Conservation (phyloP, 2,888 invertebrate species). For the Poecilus cupreus region DNA sequence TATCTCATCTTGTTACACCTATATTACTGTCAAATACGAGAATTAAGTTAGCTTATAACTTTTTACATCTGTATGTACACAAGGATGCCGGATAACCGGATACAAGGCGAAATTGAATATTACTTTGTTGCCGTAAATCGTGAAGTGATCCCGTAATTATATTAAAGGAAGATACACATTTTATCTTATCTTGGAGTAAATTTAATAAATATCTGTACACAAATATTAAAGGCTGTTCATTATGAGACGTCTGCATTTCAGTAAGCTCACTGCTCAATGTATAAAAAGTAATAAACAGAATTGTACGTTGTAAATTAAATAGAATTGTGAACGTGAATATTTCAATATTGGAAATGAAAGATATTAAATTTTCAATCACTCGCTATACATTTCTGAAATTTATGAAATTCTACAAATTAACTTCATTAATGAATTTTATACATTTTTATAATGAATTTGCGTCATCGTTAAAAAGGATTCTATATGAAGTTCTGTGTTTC, state of each 20-base stretch:
- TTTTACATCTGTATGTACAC: too few relatives aligned
- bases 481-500: background rate
- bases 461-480: background rate
- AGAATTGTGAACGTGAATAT: background rate
- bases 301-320: background rate
- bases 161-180: background rate
- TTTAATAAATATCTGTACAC: background rate
- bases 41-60: too few relatives aligned
- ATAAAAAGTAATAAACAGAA: background rate
- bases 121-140: background rate
- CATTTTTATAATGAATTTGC: background rate
- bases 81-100: too few relatives aligned
- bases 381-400: background rate
- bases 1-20: too few relatives aligned
- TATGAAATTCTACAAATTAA: background rate
- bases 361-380: background rate
- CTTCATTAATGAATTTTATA: background rate
- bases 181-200: background rate
- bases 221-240: background rate
- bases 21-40: too few relatives aligned
- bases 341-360: background rate
- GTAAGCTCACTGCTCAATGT: background rate
- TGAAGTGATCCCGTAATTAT: background rate
- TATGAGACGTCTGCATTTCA: background rate
- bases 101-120: background rate